phyloP scores from a whole-genome alignment of 2,113 vertebrate species.

The Calypte anna region DNA sequence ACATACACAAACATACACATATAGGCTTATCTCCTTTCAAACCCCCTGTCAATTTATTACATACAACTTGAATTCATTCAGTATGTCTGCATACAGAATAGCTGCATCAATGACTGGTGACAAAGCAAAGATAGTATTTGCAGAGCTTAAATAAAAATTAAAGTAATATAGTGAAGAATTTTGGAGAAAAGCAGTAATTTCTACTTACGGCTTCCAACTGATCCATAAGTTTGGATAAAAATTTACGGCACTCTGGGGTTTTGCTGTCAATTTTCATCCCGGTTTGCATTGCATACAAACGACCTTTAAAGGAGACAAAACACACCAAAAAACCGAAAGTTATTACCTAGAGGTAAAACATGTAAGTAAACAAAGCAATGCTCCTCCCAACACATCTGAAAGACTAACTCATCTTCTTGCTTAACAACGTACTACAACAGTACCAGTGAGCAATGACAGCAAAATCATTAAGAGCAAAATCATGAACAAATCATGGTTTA shows the following conservation, averaged over 20 bases:
- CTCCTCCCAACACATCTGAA: neutral
- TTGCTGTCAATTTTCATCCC: conserved; percentile 99
- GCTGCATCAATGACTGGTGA: neutral
- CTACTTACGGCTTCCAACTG: conserved; percentile 92
- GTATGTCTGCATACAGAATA: neutral
- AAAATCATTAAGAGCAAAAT: neutral
- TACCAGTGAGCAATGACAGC: rapidly evolving
- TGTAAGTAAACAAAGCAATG: neutral
- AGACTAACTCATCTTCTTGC: neutral
- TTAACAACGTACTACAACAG: neutral
- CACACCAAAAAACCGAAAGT: neutral
- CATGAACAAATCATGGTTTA: no score
- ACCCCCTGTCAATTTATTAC: neutral
- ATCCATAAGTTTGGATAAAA: conserved; percentile 95
- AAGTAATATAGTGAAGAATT: neutral
- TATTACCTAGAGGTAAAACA: neutral
- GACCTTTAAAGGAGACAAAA: conserved; percentile 80
- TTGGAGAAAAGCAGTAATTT: conserved; percentile 23
- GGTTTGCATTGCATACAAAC: conserved; percentile 95
- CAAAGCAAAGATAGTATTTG: neutral
- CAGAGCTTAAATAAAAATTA: neutral
- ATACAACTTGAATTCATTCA: neutral
- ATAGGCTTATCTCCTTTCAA: neutral
- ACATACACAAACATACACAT: neutral
- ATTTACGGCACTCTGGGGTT: conserved; percentile 94